Percentiles rank a stretch among this genome's conserved stretches.
phyloP scores from a whole-genome alignment of 2,113 vertebrate genomes.

The Toxostoma redivivum region DNA sequence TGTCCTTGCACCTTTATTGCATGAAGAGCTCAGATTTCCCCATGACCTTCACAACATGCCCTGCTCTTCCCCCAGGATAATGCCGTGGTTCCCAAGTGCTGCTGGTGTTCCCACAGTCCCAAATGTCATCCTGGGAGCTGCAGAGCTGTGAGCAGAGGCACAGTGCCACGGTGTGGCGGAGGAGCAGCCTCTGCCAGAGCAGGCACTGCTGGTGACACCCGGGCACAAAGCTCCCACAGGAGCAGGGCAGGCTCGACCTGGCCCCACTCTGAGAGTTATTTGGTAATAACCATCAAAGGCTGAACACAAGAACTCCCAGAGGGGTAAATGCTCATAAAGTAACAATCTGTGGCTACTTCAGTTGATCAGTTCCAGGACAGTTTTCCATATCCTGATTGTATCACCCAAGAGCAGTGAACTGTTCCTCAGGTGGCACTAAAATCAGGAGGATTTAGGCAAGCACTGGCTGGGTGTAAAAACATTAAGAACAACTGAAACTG shows the following conservation, averaged over 20 bases:
- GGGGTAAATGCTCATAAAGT: not conserved
- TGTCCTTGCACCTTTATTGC: fast-evolving
- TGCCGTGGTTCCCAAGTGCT: not conserved
- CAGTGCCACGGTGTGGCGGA: slow-evolving; percentile 5
- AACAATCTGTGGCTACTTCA: not conserved
- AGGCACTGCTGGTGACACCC: not conserved
- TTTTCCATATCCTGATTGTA: not conserved
- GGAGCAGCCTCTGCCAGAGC: not conserved
- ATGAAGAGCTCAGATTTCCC: not conserved
- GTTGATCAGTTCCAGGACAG: not conserved
- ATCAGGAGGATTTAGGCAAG: not conserved
- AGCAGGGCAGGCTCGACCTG: not conserved
- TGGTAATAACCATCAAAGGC: not conserved
- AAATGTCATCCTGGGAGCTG: not conserved
- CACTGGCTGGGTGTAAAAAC: not conserved
- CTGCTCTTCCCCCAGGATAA: not conserved
- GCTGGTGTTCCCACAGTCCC: not conserved
- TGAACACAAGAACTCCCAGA: not conserved
- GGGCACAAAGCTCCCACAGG: not conserved
- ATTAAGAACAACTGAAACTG: not conserved
- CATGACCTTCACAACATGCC: not conserved
- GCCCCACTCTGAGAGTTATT: not conserved
- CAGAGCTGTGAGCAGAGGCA: not conserved
- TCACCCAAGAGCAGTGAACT: not conserved
- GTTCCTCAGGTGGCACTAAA: not conserved